Conservation (phyloP, 2,113 vertebrate genomes). For the Gallinago undulata region DNA sequence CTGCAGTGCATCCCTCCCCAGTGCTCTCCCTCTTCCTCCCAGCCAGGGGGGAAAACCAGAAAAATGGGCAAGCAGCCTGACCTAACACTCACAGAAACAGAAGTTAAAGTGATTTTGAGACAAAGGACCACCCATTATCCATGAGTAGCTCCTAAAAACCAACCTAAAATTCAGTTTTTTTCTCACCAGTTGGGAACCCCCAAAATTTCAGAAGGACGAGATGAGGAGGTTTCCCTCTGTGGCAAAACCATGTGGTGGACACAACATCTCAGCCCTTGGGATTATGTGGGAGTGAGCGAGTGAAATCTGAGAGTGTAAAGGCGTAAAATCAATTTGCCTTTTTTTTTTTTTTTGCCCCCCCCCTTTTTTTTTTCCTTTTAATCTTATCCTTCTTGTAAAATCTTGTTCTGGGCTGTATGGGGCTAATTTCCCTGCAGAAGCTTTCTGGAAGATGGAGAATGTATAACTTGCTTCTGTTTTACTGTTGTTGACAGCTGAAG, state of each 20-base stretch:
- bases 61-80: neutral
- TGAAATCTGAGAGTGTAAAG: neutral
- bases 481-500: neutral
- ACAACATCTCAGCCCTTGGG: neutral
- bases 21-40: neutral
- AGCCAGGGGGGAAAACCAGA: neutral
- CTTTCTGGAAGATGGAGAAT: neutral
- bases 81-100: fast-evolving
- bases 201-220: neutral
- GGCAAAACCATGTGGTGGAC: neutral
- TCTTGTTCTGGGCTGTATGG: neutral
- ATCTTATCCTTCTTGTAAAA: neutral
- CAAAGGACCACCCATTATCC: neutral
- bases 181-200: neutral
- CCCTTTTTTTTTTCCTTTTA: neutral
- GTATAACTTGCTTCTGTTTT: neutral
- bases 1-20: fast-evolving
- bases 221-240: neutral
- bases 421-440: neutral
- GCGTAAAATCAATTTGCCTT: neutral
- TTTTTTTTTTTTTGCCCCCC: neutral
- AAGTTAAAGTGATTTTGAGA: neutral
- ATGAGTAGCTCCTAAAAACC: neutral
- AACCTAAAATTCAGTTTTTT: neutral
- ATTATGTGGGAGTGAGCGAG: neutral